Conservation (phyloP, 2,888 invertebrate genomes). For the Lithophane socia region DNA sequence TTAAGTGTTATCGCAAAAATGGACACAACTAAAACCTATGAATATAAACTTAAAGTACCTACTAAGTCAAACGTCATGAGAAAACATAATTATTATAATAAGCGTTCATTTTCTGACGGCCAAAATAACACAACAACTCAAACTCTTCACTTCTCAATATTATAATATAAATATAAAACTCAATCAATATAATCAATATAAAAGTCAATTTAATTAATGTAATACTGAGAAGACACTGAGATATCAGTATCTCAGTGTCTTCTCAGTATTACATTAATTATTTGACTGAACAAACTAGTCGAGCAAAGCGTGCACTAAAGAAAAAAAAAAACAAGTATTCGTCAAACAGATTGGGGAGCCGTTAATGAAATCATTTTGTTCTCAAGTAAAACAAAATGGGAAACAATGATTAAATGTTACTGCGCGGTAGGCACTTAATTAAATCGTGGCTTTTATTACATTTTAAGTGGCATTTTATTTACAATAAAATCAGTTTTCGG, state of each 20-base stretch:
- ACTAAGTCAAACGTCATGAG: background rate
- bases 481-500: conserved; percentile 65
- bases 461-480: conserved; percentile 65
- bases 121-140: conserved; percentile 45
- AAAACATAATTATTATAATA: conserved; percentile 4
- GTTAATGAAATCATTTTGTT: conserved; percentile 77
- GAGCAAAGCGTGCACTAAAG: conserved; percentile 66
- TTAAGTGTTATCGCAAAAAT: background rate
- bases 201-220: no score
- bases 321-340: conserved; percentile 72
- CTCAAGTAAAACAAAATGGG: conserved; percentile 73
- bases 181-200: no score
- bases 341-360: conserved; percentile 71
- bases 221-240: no score
- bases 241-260: no score
- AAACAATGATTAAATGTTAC: conserved; percentile 73
- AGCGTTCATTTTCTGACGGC: background rate
- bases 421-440: conserved; percentile 65
- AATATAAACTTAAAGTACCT: background rate
- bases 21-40: background rate
- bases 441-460: conserved; percentile 67
- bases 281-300: conserved; percentile 64
- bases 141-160: conserved; percentile 34
- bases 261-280: conserved; percentile 54
- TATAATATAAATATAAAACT: no score